A percentile compares a stretch with the other conserved stretches of the same genome.
phyloP scores from a whole-genome alignment of 2,113 vertebrate genomes.

The Verasper variegatus region DNA sequence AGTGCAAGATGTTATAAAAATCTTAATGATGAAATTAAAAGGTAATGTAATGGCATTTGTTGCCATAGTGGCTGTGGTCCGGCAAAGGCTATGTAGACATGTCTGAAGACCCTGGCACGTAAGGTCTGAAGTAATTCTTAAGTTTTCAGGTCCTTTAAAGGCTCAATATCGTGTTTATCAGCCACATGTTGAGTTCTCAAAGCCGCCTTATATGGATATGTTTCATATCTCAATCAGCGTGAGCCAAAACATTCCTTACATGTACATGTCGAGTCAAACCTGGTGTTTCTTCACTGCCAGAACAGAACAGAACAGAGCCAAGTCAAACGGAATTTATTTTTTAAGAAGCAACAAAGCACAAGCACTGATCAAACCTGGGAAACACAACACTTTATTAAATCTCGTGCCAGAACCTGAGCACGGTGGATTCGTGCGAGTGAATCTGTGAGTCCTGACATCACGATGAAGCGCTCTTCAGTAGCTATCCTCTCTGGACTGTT shows the following conservation, averaged over 20 bases:
- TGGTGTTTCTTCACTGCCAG: slow-evolving; percentile 38
- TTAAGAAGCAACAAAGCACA: slow-evolving; percentile 12
- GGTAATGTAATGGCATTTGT: background rate
- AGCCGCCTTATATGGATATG: slow-evolving; percentile 55
- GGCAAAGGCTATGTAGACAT: background rate
- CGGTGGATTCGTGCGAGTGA: slow-evolving; percentile 6
- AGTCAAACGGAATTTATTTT: slow-evolving; percentile 33
- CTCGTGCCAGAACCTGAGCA: slow-evolving; percentile 15
- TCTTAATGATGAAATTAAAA: background rate
- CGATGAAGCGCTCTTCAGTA: background rate
- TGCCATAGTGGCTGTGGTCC: background rate
- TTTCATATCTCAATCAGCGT: slow-evolving; percentile 23
- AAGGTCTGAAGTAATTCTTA: background rate
- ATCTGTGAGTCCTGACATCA: slow-evolving; percentile 14
- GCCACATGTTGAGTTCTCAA: background rate
- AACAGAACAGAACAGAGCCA: slow-evolving; percentile 32
- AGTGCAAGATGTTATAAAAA: background rate
- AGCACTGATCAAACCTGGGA: slow-evolving; percentile 26
- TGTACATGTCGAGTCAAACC: slow-evolving; percentile 21
- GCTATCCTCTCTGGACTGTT: too few relatives aligned
- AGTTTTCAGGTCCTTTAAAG: background rate
- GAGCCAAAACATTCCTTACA: slow-evolving; percentile 42
- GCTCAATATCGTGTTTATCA: slow-evolving; percentile 4
- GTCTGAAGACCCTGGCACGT: background rate
- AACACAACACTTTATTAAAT: slow-evolving; percentile 32